Percentiles rank a stretch among this genome's conserved stretches.
These are phyloP conservation scores for Drosophila pseudotalamancana DNA, from an alignment of 2,888 invertebrate genomes.

Conservation along the genomic window DNA sequence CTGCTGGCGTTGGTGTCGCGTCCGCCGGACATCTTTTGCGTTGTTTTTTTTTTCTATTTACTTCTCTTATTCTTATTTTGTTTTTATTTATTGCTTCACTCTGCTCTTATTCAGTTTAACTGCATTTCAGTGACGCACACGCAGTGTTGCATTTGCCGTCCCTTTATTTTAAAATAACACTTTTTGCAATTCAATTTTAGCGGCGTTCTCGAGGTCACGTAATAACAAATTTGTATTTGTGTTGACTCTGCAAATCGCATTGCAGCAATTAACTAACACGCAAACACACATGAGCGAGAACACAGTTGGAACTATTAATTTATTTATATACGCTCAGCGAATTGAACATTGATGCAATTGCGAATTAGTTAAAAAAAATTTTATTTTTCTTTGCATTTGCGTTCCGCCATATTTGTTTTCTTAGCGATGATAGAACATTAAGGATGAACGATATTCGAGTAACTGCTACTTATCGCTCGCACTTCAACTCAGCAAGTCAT, in stretches of 20 bases:
- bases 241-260: conserved; percentile 53
- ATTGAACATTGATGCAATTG: conserved; percentile 21
- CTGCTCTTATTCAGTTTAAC: conserved; percentile 16
- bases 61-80: conserved; percentile 8
- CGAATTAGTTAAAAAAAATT: conserved; percentile 53
- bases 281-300: conserved; percentile 6
- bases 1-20: conserved; percentile 66
- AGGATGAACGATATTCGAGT: conserved; percentile 11
- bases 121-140: conserved; percentile 26
- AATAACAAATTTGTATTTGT: conserved; percentile 67
- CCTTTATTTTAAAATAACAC: conserved; percentile 3
- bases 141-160: conserved; percentile 21
- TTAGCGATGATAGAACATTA: conserved; percentile 41
- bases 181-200: conserved; percentile 50
- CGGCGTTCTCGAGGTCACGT: conserved; percentile 76
- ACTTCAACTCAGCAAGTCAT: background rate
- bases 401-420: conserved; percentile 75
- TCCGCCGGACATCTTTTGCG: conserved; percentile 83
- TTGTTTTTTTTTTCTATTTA: conserved; percentile 9
- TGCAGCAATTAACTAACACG: conserved; percentile 9
- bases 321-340: background rate
- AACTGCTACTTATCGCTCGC: conserved; percentile 25
- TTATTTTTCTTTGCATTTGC: conserved; percentile 58
- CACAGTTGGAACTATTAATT: conserved; percentile 4
- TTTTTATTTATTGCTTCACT: conserved; percentile 13